These are phyloP conservation scores for Sicus ferrugineus DNA, from an alignment of 2,888 invertebrate genomes.

Conservation along the genomic window DNA sequence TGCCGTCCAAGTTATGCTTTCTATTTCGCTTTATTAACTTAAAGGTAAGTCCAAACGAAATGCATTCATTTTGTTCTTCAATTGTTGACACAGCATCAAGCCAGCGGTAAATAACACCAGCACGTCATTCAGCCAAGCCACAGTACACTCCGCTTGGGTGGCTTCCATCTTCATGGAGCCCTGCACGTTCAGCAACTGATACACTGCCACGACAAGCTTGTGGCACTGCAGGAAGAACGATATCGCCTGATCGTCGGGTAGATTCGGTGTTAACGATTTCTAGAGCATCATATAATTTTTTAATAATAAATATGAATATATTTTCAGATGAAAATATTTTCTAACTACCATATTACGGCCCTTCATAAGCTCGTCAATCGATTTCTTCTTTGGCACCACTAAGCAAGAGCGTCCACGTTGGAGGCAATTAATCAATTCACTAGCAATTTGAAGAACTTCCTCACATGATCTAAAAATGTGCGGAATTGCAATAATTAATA, in stretches of 20 bases:
- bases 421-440: conserved; percentile 82
- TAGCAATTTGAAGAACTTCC: conserved; percentile 85
- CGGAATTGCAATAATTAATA: conserved; percentile 18
- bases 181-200: conserved; percentile 83
- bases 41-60: conserved; percentile 42
- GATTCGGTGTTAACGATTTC: conserved; percentile 89
- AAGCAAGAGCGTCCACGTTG: conserved; percentile 86
- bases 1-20: background rate
- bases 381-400: conserved; percentile 90
- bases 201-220: conserved; percentile 91
- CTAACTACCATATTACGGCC: conserved; percentile 84
- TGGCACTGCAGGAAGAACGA: conserved; percentile 96
- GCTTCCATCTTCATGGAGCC: conserved; percentile 87
- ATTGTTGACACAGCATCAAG: conserved; percentile 89
- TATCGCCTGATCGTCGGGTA: conserved; percentile 92
- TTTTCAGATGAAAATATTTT: background rate
- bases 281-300: no score
- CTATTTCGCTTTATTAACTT: conserved; percentile 40
- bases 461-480: conserved; percentile 75
- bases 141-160: conserved; percentile 88
- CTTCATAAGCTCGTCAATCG: conserved; percentile 91
- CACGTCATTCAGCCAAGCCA: conserved; percentile 93
- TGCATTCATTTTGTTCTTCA: conserved; percentile 86
- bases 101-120: conserved; percentile 87
- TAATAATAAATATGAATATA: no score